phyloP scores from a whole-genome alignment of 2,797 vertebrate genomes.

The Gymnopithys bicolor region DNA sequence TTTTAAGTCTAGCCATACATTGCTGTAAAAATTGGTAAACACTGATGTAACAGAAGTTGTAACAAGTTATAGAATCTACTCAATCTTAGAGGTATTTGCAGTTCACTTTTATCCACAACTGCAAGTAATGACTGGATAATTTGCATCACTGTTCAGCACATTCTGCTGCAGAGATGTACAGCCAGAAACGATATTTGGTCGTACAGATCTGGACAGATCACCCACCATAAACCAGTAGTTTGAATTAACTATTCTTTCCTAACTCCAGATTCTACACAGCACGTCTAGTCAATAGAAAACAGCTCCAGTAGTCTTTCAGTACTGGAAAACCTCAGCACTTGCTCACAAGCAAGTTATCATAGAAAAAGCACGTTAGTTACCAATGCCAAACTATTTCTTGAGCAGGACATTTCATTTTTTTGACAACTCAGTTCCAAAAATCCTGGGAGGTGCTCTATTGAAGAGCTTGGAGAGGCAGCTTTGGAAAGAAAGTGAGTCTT shows the following conservation, averaged over 20 bases:
- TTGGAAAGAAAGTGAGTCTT: neutral
- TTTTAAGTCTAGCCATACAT: neutral
- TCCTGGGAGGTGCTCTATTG: neutral
- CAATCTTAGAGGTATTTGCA: neutral
- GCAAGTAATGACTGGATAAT: neutral
- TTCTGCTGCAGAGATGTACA: neutral
- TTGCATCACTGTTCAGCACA: neutral
- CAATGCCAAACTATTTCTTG: neutral
- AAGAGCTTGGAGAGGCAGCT: neutral
- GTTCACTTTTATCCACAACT: neutral
- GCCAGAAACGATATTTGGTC: neutral
- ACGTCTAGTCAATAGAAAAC: neutral
- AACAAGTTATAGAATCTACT: neutral
- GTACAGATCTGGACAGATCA: neutral
- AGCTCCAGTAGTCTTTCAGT: neutral
- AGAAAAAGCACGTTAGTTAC: neutral
- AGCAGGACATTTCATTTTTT: neutral
- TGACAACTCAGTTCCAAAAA: neutral
- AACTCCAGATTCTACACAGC: neutral
- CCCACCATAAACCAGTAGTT: neutral
- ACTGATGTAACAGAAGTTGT: neutral
- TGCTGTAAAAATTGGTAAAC: neutral
- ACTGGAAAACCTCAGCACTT: neutral
- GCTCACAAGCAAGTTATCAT: neutral
- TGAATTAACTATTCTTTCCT: neutral